Evolutionary conservation across 2,797 vertebrate genomes (phyloP), one percentile per base, ranked within the genome.

Genomic region (Dromococcyx pavoninus): DNA sequence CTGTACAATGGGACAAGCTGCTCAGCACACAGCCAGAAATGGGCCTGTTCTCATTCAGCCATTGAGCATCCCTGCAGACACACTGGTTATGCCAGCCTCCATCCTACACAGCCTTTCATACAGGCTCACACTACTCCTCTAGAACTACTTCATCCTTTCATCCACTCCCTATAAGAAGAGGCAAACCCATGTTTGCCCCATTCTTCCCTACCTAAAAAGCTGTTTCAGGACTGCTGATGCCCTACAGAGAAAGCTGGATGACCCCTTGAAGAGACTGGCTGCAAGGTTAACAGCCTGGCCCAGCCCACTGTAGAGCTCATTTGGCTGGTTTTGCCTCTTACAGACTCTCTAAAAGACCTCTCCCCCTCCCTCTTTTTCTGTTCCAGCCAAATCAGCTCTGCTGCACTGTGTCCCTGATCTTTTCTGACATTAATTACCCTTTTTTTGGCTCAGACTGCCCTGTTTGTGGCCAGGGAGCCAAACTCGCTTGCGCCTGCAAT

Each of bases 401-500:
- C 89, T 91, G 93, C 60, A 41, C 89, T 67, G 73, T 1, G 7
- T 94, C 82, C 94, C 94, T 94, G 95, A 95, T 95, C 89, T 95
- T 75, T 96, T 92, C 94, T 96, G 95, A 97, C 91, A 76, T 94
- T 96, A 95, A 97, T 94, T 96, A 92, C 94, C 92, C 91, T 95
- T 96, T 96, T 96, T 41, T 94, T 96, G 95, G 95, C 94, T 95
- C 28, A 1, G 28, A 14, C 60, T 95, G 86, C 91, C 86, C 81
- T 51, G 50, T 75, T 33, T 92, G 93, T 91, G 91, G 96, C 95
- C 95, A 96, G 94, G 83, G 95, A 95, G 94, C 79, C 82, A 89
- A 96, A 81, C 66, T 95, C 7, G 24, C 86, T 94, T 94, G 88
- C 0, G 33, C 88, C 88, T 93, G 91, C 89, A 95, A 86, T 74